Evolutionary conservation across 2,888 invertebrate species (phyloP).

Genomic region (Cataglyphis albicans): DNA sequence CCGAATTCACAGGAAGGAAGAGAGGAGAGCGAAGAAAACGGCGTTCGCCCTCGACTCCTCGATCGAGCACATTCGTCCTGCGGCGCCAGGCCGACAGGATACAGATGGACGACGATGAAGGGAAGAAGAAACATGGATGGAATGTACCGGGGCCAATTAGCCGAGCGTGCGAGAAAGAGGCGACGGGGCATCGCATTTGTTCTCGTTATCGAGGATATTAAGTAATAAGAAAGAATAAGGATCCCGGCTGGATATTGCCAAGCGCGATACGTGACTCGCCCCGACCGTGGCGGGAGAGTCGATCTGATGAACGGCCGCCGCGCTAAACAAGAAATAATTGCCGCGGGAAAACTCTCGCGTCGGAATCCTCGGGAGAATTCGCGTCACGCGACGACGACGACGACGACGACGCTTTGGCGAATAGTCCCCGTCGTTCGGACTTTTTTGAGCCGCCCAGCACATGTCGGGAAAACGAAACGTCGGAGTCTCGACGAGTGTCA

Average conservation of each 20-base stretch:
- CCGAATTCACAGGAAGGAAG: constrained; percentile 7
- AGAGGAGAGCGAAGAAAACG: background rate
- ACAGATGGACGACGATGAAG: constrained; percentile 61
- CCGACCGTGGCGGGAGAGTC: constrained; percentile 59
- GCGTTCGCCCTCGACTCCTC: constrained; percentile 14
- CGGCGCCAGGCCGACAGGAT: background rate
- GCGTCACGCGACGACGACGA: constrained; percentile 44
- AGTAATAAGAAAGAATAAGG: constrained; percentile 80
- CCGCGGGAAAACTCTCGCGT: constrained; percentile 47
- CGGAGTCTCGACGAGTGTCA: background rate
- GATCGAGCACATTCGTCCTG: constrained; percentile 45
- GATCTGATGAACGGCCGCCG: constrained; percentile 74
- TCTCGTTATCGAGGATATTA: constrained; percentile 78
- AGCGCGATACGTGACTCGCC: constrained; percentile 75
- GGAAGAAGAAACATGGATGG: constrained; percentile 36
- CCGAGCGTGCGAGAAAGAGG: background rate
- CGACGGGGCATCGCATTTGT: constrained; percentile 69
- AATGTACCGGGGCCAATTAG: constrained; percentile 69
- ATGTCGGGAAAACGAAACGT: background rate
- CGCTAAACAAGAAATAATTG: constrained; percentile 78
- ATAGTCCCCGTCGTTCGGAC: background rate
- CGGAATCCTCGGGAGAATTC: constrained; percentile 16
- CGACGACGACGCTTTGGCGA: background rate
- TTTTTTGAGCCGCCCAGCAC: background rate
- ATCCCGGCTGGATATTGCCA: constrained; percentile 74